Evolutionary conservation across 2,113 vertebrate genomes (phyloP), one percentile per base, ranked within the genome.

Genomic region (Nibea albiflora): DNA sequence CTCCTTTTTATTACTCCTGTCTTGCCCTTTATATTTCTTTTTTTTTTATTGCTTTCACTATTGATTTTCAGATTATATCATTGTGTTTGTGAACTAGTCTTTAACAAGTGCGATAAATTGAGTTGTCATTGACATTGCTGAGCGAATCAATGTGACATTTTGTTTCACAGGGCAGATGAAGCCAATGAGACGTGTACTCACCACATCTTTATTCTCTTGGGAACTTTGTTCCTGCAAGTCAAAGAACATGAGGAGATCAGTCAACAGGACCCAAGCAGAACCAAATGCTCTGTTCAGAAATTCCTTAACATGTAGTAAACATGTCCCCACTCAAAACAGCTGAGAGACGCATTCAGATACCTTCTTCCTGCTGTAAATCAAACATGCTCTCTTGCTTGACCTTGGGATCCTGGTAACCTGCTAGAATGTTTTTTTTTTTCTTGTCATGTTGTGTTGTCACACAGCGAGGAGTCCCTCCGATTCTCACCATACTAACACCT

Each of bases 121-220:
- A 82, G 19, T 79, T 62, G 7, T 39, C 22, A 20, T 46, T n/a
- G 50, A 8, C 39, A 15, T 61, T 31, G 24, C 35, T 16, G 31
- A 39, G 62, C 52, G 50, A 58, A 78, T 65, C 22, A 11, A 66
- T 65, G 10, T 50, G 60, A n/a, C 56, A n/a, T 44, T 44, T 74
- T 42, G 35, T 9, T 39, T 39, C 35, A 12, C 22, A 26, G 28
- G 39, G 19, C 12, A 31, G 15, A 73, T 64, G n/a, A 76, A 53
- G 56, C 9, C 26, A 26, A 47, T 7, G 44, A 44, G n/a, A 60
- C 20, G n/a, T 68, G 53, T 67, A 93, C 93, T 93, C 84, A 93
- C 92, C 91, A 90, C 92, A 39, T 92, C 90, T 86, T 92, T 92
- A 73, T 26, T 87, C 73, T 89, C 93, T 81, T 93, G 93, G 69